Evolutionary conservation across 64 coral and sea anemone species (phyloP).

Genomic region (Montipora cactus): DNA sequence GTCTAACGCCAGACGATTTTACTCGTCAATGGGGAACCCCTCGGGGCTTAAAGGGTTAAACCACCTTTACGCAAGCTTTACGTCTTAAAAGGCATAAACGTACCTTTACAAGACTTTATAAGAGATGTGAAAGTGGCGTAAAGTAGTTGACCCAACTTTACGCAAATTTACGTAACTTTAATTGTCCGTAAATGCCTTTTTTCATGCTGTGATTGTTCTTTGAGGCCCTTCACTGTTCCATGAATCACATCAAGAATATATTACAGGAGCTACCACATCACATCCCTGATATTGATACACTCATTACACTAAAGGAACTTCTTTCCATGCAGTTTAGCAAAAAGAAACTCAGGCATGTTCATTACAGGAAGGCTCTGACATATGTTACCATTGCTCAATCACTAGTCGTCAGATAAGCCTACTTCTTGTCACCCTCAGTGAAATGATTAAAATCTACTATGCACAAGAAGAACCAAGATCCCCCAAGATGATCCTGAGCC

Average conservation of each 20-base stretch:
- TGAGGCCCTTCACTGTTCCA: constrained; percentile 45
- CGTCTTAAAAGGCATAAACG: too few species aligned
- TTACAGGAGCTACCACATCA: constrained; percentile 22
- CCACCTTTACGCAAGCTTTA: too few species aligned
- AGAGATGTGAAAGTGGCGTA: too few species aligned
- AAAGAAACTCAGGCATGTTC: constrained; percentile 21
- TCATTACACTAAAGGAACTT: constrained; percentile 24
- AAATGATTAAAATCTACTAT: constrained; percentile 49
- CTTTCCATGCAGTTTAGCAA: constrained; percentile 7
- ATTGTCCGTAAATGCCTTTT: too few species aligned
- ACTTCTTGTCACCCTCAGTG: neutral
- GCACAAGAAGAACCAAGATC: constrained; percentile 14
- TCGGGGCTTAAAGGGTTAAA: too few species aligned
- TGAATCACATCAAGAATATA: constrained; percentile 51
- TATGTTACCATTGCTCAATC: too few species aligned
- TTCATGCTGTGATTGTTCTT: constrained; percentile 1
- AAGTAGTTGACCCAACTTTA: too few species aligned
- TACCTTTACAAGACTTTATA: too few species aligned
- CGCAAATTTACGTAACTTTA: neutral
- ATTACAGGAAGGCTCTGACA: neutral
- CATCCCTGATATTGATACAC: constrained; percentile 19
- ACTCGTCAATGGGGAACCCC: too few species aligned
- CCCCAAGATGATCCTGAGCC: constrained; percentile 7
- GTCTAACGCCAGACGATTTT: too few species aligned
- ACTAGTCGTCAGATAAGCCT: too few species aligned